Percentiles rank a stretch among this genome's conserved stretches.
These are phyloP conservation scores for Oncorhynchus nerka DNA, from an alignment of 2,113 vertebrate genomes.

Conservation along the genomic window DNA sequence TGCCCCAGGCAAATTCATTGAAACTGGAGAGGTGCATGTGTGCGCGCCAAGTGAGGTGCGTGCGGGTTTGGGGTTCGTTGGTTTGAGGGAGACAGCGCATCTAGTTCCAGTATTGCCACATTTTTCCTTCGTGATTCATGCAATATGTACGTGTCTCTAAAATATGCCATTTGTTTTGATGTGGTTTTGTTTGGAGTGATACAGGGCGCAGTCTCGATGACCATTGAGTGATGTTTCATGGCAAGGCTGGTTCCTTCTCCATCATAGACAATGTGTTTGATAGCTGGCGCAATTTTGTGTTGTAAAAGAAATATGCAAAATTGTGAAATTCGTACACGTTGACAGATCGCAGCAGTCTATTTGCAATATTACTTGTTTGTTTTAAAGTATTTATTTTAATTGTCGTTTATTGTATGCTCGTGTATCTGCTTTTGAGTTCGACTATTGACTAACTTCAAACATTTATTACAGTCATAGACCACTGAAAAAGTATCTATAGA, in stretches of 20 bases:
- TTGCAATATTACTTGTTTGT: too few relatives aligned
- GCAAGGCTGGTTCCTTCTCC: background rate
- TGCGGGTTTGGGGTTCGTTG: background rate
- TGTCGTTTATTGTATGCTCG: too few relatives aligned
- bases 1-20: conserved; percentile 70
- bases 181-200: conserved; percentile 46
- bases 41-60: conserved; percentile 9
- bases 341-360: too few relatives aligned
- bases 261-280: background rate
- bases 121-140: conserved; percentile 13
- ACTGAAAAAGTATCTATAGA: background rate
- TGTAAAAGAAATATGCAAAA: background rate
- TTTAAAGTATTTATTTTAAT: background rate
- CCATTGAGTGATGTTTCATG: background rate
- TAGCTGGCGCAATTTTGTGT: background rate
- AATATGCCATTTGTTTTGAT: conserved; percentile 17
- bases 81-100: background rate
- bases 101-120: conserved; percentile 9
- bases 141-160: conserved; percentile 26
- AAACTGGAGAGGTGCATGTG: conserved; percentile 33
- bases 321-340: too few relatives aligned
- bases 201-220: background rate
- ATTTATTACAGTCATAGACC: too few relatives aligned
- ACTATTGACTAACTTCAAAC: background rate
- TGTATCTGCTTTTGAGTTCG: background rate